These are phyloP conservation scores for Watsonalla cultraria DNA, from an alignment of 2,888 invertebrate genomes.

Conservation along the genomic window DNA sequence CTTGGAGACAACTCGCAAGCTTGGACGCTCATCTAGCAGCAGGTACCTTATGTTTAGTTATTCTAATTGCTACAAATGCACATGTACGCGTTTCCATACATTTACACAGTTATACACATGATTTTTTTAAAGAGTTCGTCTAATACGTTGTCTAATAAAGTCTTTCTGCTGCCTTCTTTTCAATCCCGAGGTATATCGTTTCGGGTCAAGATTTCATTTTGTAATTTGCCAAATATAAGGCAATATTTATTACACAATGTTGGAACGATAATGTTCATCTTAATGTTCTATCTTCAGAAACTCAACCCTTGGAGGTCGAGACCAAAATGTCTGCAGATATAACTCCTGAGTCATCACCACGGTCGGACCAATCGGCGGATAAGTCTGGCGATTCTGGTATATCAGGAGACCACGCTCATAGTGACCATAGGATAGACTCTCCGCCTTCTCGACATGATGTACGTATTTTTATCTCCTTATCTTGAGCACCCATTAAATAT, in stretches of 20 bases:
- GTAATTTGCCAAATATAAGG: too few relatives aligned
- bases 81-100: too few relatives aligned
- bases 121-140: too few relatives aligned
- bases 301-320: conserved; percentile 63
- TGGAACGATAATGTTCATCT: not conserved
- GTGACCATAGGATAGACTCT: conserved; percentile 72
- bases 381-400: conserved; percentile 92
- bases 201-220: too few relatives aligned
- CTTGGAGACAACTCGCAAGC: conserved; percentile 86
- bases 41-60: conserved; percentile 28
- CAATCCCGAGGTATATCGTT: too few relatives aligned
- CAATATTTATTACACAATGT: not conserved
- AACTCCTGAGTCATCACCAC: conserved; percentile 59
- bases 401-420: conserved; percentile 82
- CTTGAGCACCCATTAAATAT: not conserved
- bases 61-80: too few relatives aligned
- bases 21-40: conserved; percentile 75
- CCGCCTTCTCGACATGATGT: conserved; percentile 61
- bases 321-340: conserved; percentile 69
- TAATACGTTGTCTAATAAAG: too few relatives aligned
- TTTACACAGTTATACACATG: too few relatives aligned
- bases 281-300: conserved; percentile 38
- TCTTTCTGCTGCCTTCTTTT: too few relatives aligned
- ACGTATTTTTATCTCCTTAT: conserved; percentile 12
- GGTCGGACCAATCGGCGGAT: conserved; percentile 78